A percentile compares a stretch with the other conserved stretches of the same genome.
Evolutionary conservation across 2,797 vertebrate species (phyloP).

Genomic region (Periophthalmus magnuspinnatus): DNA sequence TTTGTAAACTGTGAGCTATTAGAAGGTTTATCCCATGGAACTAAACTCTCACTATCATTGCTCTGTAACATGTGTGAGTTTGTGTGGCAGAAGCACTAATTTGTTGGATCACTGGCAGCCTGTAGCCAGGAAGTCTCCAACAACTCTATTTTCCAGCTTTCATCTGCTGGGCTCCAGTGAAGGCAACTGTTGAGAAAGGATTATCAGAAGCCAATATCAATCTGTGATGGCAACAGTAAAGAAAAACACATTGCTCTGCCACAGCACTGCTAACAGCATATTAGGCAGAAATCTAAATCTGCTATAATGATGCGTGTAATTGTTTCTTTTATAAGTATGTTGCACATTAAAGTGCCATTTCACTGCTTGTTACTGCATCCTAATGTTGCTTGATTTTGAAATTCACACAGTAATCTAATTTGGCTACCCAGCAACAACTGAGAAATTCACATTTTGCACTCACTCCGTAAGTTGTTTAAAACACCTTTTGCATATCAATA

Average conservation of each 20-base stretch:
- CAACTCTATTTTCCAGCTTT: conserved; percentile 24
- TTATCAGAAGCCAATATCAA: conserved; percentile 33
- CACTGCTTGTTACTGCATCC: conserved; percentile 4
- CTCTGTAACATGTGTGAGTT: background rate
- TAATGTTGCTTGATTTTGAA: conserved; percentile 8
- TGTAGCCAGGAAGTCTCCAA: conserved; percentile 28
- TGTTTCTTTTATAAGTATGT: conserved; percentile 8
- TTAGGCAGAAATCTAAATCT: conserved; percentile 12
- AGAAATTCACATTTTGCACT: background rate
- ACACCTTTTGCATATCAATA: background rate
- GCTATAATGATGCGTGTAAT: conserved; percentile 15
- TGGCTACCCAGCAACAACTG: background rate
- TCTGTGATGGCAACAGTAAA: conserved; percentile 20
- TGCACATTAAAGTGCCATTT: conserved; percentile 19
- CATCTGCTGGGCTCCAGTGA: conserved; percentile 2
- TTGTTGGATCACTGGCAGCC: conserved; percentile 8
- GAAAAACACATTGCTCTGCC: conserved; percentile 22
- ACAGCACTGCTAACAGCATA: conserved; percentile 10
- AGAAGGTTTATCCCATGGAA: background rate
- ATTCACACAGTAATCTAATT: conserved; percentile 6
- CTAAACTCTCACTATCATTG: background rate
- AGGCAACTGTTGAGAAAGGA: conserved; percentile 27
- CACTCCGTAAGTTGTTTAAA: background rate
- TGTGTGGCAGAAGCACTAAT: conserved; percentile 2
- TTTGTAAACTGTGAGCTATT: background rate